These are phyloP conservation scores for Drosophila persimilis DNA, from an alignment of 1,140 invertebrate species.

Conservation along the genomic window DNA sequence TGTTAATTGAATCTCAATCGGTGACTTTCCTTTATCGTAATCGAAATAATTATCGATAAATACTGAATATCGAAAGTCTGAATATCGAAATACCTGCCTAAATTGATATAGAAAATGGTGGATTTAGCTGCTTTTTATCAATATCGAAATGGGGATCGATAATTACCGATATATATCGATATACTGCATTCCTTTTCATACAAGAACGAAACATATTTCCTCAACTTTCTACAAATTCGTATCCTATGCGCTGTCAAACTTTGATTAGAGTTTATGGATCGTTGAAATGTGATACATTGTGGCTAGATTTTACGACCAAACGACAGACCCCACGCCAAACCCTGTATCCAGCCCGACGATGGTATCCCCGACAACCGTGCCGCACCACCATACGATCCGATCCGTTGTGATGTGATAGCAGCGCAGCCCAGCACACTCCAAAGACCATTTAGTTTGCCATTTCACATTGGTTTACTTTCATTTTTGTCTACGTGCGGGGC, in stretches of 20 bases:
- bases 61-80: too few relatives aligned
- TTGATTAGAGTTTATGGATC: slow-evolving; percentile 19
- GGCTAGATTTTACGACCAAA: slow-evolving; percentile 5
- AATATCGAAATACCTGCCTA: too few relatives aligned
- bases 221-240: not conserved
- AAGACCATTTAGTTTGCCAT: slow-evolving; percentile 57
- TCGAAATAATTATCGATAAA: too few relatives aligned
- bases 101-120: too few relatives aligned
- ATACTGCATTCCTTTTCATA: too few relatives aligned
- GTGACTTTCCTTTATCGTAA: too few relatives aligned
- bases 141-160: too few relatives aligned
- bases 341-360: slow-evolving; percentile 11
- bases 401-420: not conserved
- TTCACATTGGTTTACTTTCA: slow-evolving; percentile 78
- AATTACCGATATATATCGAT: too few relatives aligned
- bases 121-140: too few relatives aligned
- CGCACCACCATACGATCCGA: slow-evolving; percentile 11
- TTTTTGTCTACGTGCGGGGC: slow-evolving; percentile 74
- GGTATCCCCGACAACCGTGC: slow-evolving; percentile 4
- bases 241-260: not conserved
- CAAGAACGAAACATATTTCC: not conserved
- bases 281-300: not conserved
- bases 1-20: too few relatives aligned
- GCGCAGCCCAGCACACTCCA: not conserved
- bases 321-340: not conserved